Conservation (phyloP, 2,797 vertebrate species). For the Nannoperca australis region DNA sequence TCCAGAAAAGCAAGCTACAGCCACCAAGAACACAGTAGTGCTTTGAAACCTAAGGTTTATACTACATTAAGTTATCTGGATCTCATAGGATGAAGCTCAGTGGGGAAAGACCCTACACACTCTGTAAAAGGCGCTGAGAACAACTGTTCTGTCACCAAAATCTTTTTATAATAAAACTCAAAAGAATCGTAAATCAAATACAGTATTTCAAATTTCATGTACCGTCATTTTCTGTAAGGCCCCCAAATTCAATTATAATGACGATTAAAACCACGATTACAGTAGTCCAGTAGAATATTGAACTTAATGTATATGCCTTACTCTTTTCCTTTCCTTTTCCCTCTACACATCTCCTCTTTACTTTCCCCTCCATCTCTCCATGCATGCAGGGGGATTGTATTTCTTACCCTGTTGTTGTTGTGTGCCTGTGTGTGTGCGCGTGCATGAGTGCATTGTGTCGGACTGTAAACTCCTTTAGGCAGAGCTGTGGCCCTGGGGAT, state of each 20-base stretch:
- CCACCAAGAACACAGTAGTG: slow-evolving; percentile 88
- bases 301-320: not conserved
- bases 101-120: slow-evolving; percentile 83
- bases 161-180: slow-evolving; percentile 29
- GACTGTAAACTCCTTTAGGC: slow-evolving; percentile 88
- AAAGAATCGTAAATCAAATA: not conserved
- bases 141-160: slow-evolving; percentile 67
- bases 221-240: slow-evolving; percentile 64
- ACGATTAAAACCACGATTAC: slow-evolving; percentile 77
- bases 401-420: slow-evolving; percentile 83
- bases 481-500: slow-evolving; percentile 88
- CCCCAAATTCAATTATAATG: slow-evolving; percentile 79
- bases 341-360: slow-evolving; percentile 53
- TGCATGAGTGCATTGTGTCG: slow-evolving; percentile 63
- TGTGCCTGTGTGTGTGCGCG: slow-evolving; percentile 81
- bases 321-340: slow-evolving; percentile 53
- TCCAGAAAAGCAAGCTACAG: slow-evolving; percentile 86
- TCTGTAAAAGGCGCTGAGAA: slow-evolving; percentile 90
- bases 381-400: slow-evolving; percentile 82
- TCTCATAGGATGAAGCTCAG: slow-evolving; percentile 79
- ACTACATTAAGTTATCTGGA: slow-evolving; percentile 85
- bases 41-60: slow-evolving; percentile 86
- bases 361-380: slow-evolving; percentile 57
- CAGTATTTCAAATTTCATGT: not conserved
- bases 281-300: not conserved